phyloP scores from a whole-genome alignment of 2,888 invertebrate genomes.

The Lepidonotus clava region DNA sequence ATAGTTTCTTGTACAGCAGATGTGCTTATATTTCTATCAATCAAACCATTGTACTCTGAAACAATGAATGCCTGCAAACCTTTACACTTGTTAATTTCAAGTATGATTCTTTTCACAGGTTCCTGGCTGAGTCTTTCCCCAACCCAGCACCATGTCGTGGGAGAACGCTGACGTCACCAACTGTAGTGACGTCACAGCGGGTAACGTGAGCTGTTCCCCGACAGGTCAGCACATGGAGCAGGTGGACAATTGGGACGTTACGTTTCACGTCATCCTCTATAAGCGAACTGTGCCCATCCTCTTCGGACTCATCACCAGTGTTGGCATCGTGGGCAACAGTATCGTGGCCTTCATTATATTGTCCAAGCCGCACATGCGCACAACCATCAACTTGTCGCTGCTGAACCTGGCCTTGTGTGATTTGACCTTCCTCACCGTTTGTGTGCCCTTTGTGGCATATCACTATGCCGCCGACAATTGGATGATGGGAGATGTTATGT shows the following conservation, averaged over 20 bases:
- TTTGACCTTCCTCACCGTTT: constrained; percentile 61
- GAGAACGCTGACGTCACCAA: not conserved
- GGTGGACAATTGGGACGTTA: not conserved
- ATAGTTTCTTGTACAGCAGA: too few species aligned
- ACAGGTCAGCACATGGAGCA: not conserved
- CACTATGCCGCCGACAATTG: constrained; percentile 64
- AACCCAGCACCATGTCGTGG: too few species aligned
- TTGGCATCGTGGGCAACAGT: constrained; percentile 60
- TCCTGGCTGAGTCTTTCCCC: too few species aligned
- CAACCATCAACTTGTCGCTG: constrained; percentile 60
- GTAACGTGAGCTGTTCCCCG: not conserved
- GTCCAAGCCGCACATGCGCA: constrained; percentile 58
- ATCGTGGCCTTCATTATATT: constrained; percentile 61
- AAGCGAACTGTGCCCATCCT: constrained; percentile 60
- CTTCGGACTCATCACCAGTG: constrained; percentile 57
- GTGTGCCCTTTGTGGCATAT: constrained; percentile 63
- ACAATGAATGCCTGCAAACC: too few species aligned
- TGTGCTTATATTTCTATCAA: too few species aligned
- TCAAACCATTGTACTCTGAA: too few species aligned
- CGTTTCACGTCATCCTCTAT: constrained; percentile 55
- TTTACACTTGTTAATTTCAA: too few species aligned
- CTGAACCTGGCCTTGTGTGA: constrained; percentile 64
- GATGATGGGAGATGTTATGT: constrained; percentile 63
- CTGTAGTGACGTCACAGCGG: not conserved
- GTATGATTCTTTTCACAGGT: too few species aligned